Conservation (phyloP, 2,797 vertebrate species). For the Tadarida brasiliensis region DNA sequence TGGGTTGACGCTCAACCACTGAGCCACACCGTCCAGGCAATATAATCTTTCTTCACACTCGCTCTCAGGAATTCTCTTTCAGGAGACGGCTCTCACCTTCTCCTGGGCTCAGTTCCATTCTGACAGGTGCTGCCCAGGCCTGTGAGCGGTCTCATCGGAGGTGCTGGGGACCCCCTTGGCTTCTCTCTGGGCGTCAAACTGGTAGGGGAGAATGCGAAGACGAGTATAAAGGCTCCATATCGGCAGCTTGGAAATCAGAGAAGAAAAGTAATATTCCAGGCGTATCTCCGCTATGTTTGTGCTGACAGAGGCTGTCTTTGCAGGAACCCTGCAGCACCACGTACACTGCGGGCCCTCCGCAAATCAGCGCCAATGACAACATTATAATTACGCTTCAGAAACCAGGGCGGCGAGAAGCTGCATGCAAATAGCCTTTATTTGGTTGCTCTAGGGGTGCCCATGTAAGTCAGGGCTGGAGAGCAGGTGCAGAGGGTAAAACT, state of each 20-base stretch:
- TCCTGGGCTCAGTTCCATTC: background rate
- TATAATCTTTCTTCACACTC: background rate
- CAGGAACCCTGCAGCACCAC: background rate
- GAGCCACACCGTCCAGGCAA: background rate
- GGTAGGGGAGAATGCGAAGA: background rate
- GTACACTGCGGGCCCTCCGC: slow-evolving; percentile 53
- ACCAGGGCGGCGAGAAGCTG: slow-evolving; percentile 71
- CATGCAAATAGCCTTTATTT: slow-evolving; percentile 71
- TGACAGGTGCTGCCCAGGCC: background rate
- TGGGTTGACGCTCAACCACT: no score
- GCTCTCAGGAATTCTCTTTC: background rate
- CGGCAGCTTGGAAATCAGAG: background rate
- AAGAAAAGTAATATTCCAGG: slow-evolving; percentile 40
- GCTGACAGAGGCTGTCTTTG: slow-evolving; percentile 55
- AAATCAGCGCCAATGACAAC: slow-evolving; percentile 70
- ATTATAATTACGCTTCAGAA: slow-evolving; percentile 69
- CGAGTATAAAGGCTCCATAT: background rate
- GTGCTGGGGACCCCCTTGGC: background rate
- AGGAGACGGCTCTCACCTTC: background rate
- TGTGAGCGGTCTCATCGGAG: background rate
- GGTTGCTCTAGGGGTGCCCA: slow-evolving; percentile 17
- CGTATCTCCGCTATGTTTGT: slow-evolving; percentile 4
- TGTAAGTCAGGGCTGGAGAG: background rate
- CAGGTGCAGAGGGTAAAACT: slow-evolving; percentile 62
- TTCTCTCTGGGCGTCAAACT: background rate